Evolutionary conservation across 2,888 invertebrate species (phyloP).

Genomic region (Dromius quadrimaculatus): DNA sequence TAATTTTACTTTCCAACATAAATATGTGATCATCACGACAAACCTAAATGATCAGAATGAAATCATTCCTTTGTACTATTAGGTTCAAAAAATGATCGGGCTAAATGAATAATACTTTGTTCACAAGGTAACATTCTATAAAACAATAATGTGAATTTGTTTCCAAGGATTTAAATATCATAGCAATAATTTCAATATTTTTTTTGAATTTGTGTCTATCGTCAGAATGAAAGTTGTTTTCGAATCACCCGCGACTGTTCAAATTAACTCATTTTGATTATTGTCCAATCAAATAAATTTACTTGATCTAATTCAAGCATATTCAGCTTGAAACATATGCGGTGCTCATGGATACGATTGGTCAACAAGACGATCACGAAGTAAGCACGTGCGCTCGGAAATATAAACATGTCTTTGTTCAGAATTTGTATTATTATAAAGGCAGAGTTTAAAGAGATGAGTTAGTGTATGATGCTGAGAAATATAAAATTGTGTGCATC

Average conservation of each 20-base stretch:
- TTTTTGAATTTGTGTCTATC: too few species aligned
- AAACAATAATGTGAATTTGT: too few species aligned
- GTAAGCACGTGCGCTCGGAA: constrained; percentile 38
- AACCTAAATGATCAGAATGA: not conserved
- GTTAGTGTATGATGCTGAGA: not conserved
- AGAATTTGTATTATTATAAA: constrained; percentile 13
- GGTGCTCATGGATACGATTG: constrained; percentile 2
- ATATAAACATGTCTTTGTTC: constrained; percentile 46
- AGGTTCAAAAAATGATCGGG: too few species aligned
- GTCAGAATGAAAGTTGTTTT: too few species aligned
- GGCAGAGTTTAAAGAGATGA: constrained; percentile 16
- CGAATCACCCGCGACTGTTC: too few species aligned
- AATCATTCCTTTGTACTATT: too few species aligned
- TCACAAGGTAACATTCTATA: too few species aligned
- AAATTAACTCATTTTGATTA: too few species aligned
- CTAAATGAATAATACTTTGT: too few species aligned
- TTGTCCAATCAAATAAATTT: not conserved
- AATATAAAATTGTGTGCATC: not conserved
- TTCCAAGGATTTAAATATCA: too few species aligned
- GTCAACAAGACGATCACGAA: constrained; percentile 43
- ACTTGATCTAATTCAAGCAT: constrained; percentile 14
- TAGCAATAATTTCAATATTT: too few species aligned
- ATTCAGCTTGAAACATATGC: constrained; percentile 23
- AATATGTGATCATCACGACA: not conserved
- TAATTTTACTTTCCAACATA: not conserved